A percentile compares a stretch with the other conserved stretches of the same genome.
These are phyloP conservation scores for Tachystola acroxantha DNA, from an alignment of 2,888 invertebrate species.

Conservation along the genomic window DNA sequence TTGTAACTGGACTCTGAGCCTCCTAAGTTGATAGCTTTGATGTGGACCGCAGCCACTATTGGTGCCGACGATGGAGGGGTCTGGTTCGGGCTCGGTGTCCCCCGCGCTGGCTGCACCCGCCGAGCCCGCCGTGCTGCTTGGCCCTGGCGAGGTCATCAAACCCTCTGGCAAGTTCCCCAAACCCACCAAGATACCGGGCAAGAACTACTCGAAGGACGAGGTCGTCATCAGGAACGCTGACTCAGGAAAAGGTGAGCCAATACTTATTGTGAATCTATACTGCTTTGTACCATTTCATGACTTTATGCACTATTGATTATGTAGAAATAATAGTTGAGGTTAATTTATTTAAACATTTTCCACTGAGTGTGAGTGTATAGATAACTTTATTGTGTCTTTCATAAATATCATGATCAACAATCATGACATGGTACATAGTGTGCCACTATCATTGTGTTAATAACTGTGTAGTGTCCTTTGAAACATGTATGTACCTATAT, in stretches of 20 bases:
- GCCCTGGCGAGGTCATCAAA: conserved; percentile 91
- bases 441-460: too few relatives aligned
- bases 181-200: conserved; percentile 93
- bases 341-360: too few relatives aligned
- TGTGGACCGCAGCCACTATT: conserved; percentile 47
- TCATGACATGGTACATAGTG: background rate
- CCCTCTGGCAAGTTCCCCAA: conserved; percentile 92
- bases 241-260: conserved; percentile 93
- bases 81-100: conserved; percentile 67
- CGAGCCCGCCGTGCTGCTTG: conserved; percentile 79
- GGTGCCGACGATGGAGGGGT: conserved; percentile 74
- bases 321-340: too few relatives aligned
- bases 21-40: too few relatives aligned
- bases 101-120: conserved; percentile 78
- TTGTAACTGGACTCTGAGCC: too few relatives aligned
- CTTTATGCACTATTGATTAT: too few relatives aligned
- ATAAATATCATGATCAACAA: too few relatives aligned
- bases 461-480: too few relatives aligned
- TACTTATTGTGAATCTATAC: background rate
- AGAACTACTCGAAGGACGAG: conserved; percentile 96
- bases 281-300: background rate
- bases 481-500: background rate
- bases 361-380: too few relatives aligned
- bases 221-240: conserved; percentile 96
- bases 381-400: too few relatives aligned